Conservation (phyloP, 2,797 vertebrate genomes). For the Hypotaenidia okinawae region DNA sequence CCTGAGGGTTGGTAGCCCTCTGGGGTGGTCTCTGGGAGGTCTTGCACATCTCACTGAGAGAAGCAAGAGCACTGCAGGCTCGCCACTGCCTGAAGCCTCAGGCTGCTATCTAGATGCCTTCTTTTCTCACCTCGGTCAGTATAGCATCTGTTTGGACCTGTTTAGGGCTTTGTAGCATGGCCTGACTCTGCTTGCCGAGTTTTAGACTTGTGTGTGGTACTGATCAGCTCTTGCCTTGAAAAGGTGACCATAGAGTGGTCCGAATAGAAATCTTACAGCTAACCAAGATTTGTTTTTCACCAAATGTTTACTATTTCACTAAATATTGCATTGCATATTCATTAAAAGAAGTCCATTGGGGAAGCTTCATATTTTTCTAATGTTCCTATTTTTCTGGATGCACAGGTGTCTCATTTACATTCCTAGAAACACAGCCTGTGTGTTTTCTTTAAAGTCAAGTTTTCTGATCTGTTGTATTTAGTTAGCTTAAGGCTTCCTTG, state of each 20-base stretch:
- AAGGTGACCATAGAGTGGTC: background rate
- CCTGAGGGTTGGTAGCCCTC: background rate
- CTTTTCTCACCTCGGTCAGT: background rate
- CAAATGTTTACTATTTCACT: background rate
- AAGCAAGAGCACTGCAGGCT: rapidly evolving
- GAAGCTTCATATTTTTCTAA: background rate
- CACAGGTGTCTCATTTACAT: constrained; percentile 57
- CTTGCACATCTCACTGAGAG: background rate
- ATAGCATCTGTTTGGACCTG: background rate
- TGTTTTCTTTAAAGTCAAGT: constrained; percentile 42
- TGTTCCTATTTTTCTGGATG: background rate
- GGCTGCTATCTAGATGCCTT: background rate
- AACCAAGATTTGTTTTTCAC: background rate
- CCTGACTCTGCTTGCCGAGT: background rate
- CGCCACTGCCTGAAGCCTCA: background rate
- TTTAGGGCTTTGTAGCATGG: background rate
- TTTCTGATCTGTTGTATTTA: constrained; percentile 51
- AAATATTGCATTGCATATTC: background rate
- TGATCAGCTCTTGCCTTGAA: rapidly evolving
- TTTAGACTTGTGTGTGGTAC: background rate
- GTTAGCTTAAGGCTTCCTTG: constrained; percentile 51
- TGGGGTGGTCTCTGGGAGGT: background rate
- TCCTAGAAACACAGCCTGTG: constrained; percentile 33
- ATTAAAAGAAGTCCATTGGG: background rate
- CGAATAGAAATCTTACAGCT: background rate